Evolutionary conservation across 2,113 vertebrate species (phyloP).

Genomic region (Mus musculus): DNA sequence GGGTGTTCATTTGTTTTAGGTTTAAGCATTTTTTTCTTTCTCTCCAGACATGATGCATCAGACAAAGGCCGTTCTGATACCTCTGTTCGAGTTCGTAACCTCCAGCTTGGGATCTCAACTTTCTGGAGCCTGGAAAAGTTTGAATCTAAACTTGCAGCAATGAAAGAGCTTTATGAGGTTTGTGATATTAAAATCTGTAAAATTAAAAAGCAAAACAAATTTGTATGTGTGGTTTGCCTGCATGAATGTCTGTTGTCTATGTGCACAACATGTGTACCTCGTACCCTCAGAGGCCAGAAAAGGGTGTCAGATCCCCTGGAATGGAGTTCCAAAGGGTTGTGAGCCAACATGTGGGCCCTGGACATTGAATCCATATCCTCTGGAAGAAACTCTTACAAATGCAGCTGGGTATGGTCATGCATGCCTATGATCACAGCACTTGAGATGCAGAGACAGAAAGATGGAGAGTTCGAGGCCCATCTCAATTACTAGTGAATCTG

Average conservation of each 20-base stretch:
- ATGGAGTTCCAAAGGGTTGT: neutral
- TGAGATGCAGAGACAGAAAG: neutral
- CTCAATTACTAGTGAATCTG: neutral
- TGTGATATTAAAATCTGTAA: conserved; percentile 44
- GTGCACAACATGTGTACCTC: neutral
- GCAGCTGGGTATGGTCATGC: neutral
- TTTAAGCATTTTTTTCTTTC: neutral
- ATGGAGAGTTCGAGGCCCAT: neutral
- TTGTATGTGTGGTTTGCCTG: neutral
- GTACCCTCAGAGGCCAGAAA: conserved; percentile 69
- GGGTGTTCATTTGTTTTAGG: neutral
- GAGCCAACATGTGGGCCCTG: neutral
- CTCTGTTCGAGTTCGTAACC: conserved; percentile 91
- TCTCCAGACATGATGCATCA: conserved; percentile 88
- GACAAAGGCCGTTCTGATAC: conserved; percentile 76
- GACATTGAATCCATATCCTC: neutral
- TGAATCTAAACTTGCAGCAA: conserved; percentile 93
- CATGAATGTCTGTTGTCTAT: neutral
- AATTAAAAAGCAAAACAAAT: neutral
- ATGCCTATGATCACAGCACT: neutral
- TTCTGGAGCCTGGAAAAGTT: conserved; percentile 97
- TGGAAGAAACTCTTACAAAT: neutral
- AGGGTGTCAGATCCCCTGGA: neutral
- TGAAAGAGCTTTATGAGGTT: conserved; percentile 97
- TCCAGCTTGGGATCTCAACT: conserved; percentile 92